A percentile compares a stretch with the other conserved stretches of the same genome.
Evolutionary conservation across 1,140 invertebrate species (phyloP).

Genomic region (Chlorops oryzae): DNA sequence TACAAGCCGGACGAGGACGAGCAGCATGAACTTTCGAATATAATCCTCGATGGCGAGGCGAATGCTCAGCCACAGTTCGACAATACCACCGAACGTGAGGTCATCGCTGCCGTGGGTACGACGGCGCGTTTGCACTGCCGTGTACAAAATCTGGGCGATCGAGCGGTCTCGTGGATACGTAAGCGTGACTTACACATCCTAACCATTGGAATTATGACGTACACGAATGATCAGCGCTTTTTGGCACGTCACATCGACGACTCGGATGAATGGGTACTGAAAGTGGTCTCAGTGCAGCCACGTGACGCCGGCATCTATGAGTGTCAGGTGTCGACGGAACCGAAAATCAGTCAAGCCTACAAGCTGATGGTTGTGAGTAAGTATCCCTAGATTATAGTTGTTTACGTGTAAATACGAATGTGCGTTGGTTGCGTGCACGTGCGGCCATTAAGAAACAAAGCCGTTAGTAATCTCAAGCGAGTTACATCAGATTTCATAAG

Average conservation of each 20-base stretch:
- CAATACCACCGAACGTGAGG: constrained; percentile 75
- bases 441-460: no score
- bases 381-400: no score
- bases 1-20: background rate
- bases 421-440: no score
- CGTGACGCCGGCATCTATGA: constrained; percentile 72
- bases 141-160: constrained; percentile 75
- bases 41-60: constrained; percentile 35
- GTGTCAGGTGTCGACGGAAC: constrained; percentile 82
- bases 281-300: constrained; percentile 72
- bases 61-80: constrained; percentile 73
- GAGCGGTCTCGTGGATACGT: constrained; percentile 74
- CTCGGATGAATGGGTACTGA: constrained; percentile 80
- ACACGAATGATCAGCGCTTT: constrained; percentile 71
- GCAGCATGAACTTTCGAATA: constrained; percentile 32
- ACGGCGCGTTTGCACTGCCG: constrained; percentile 77
- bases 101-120: constrained; percentile 77
- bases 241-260: constrained; percentile 72
- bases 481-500: no score
- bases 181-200: constrained; percentile 69
- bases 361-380: constrained; percentile 75
- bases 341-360: constrained; percentile 76
- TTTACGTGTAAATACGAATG: background rate
- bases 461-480: no score
- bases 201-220: constrained; percentile 67